These are phyloP conservation scores for Cephonodes hylas DNA, from an alignment of 2,888 invertebrate species.

Conservation along the genomic window DNA sequence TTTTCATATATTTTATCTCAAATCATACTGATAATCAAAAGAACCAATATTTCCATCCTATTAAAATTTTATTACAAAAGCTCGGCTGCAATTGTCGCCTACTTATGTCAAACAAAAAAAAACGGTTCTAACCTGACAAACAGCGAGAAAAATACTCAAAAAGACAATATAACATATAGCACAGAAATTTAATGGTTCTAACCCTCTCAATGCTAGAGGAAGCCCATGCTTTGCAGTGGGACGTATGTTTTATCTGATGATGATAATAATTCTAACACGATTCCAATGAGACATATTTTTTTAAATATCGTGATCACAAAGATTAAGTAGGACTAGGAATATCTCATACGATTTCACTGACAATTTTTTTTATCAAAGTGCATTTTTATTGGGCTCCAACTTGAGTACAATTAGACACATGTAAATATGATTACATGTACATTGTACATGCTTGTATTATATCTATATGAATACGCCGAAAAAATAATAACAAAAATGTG, in stretches of 20 bases:
- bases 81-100: neutral
- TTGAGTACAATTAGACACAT: neutral
- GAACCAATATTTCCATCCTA: neutral
- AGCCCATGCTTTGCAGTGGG: too few species aligned
- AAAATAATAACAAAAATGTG: neutral
- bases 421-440: neutral
- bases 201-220: too few species aligned
- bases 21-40: too few species aligned
- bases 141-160: too few species aligned
- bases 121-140: constrained; percentile 58
- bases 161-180: constrained; percentile 16
- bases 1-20: too few species aligned
- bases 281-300: too few species aligned
- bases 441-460: neutral
- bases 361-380: constrained; percentile 54
- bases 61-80: neutral
- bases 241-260: too few species aligned
- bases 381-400: too few species aligned
- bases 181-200: too few species aligned
- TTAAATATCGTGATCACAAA: too few species aligned
- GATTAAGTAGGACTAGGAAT: too few species aligned
- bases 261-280: too few species aligned
- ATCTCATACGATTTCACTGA: neutral
- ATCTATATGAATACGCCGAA: neutral
- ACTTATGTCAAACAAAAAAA: constrained; percentile 42